Percentiles rank a stretch among this genome's conserved stretches.
Conservation (phyloP, 2,113 vertebrate species). For the Hylia prasina region DNA sequence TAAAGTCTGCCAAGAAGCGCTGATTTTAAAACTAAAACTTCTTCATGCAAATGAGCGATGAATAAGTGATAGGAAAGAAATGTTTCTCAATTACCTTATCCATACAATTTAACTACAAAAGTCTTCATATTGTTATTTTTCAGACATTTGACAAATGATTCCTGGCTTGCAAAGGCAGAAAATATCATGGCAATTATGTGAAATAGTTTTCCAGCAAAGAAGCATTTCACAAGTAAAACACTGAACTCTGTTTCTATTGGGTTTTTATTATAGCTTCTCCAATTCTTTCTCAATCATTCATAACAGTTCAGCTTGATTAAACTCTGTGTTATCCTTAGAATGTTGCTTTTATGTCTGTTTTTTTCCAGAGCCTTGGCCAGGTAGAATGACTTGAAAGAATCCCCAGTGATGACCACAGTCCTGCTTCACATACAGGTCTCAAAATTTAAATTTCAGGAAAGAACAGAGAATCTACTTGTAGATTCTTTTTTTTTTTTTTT, state of each 20-base stretch:
- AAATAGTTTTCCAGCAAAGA: constrained; percentile 2
- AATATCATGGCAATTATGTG: not conserved
- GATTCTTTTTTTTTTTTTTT: not conserved
- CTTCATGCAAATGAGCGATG: not conserved
- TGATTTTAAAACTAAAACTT: not conserved
- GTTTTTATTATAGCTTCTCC: not conserved
- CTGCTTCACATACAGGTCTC: not conserved
- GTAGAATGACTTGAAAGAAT: not conserved
- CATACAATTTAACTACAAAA: not conserved
- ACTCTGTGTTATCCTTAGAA: not conserved
- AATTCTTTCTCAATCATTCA: not conserved
- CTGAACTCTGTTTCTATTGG: not conserved
- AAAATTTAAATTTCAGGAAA: not conserved
- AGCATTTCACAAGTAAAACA: not conserved
- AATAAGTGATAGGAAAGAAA: not conserved
- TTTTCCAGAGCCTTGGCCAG: not conserved
- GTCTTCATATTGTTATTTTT: not conserved
- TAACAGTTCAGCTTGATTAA: not conserved
- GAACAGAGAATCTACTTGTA: not conserved
- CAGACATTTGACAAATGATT: not conserved
- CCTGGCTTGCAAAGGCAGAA: not conserved
- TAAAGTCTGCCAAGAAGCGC: not conserved
- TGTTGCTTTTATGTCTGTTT: not conserved
- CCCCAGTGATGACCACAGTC: too few species aligned
- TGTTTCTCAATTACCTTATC: not conserved